Evolutionary conservation across 1,140 invertebrate species (phyloP).

Genomic region (Brachionus asplanchnoidis): DNA sequence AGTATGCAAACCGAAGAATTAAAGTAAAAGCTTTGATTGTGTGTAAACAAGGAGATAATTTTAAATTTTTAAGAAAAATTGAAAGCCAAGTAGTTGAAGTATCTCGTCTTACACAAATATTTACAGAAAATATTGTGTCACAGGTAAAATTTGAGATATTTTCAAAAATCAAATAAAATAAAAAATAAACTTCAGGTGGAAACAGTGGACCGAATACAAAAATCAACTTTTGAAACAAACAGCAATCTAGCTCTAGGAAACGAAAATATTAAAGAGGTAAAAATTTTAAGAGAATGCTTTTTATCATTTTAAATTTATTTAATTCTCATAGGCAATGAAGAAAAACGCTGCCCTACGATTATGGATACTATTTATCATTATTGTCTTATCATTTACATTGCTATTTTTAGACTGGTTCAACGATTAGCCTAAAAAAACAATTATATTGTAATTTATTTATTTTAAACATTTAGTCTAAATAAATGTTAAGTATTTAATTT

Average conservation of each 20-base stretch:
- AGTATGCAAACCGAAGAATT: constrained; percentile 16
- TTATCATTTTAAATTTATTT: neutral
- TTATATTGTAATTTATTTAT: too few species aligned
- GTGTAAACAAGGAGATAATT: neutral
- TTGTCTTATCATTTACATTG: constrained; percentile 28
- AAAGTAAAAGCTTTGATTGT: neutral
- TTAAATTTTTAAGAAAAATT: constrained; percentile 11
- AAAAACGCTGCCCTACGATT: constrained; percentile 28
- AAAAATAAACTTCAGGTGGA: neutral
- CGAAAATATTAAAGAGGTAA: constrained; percentile 41
- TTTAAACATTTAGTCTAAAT: neutral
- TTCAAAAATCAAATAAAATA: neutral
- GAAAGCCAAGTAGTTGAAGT: constrained; percentile 39
- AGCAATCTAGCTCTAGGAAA: neutral
- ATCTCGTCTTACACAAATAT: constrained; percentile 26
- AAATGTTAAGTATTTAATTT: neutral
- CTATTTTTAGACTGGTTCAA: constrained; percentile 40
- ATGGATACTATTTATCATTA: constrained; percentile 36
- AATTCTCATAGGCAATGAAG: constrained; percentile 13
- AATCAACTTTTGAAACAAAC: constrained; percentile 20
- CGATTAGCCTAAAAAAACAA: neutral
- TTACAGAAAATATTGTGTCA: constrained; percentile 36
- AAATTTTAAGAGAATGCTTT: neutral
- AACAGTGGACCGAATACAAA: constrained; percentile 24
- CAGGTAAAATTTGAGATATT: neutral